These are phyloP conservation scores for Eurytoma adleriae DNA, from an alignment of 2,888 invertebrate species.

Conservation along the genomic window DNA sequence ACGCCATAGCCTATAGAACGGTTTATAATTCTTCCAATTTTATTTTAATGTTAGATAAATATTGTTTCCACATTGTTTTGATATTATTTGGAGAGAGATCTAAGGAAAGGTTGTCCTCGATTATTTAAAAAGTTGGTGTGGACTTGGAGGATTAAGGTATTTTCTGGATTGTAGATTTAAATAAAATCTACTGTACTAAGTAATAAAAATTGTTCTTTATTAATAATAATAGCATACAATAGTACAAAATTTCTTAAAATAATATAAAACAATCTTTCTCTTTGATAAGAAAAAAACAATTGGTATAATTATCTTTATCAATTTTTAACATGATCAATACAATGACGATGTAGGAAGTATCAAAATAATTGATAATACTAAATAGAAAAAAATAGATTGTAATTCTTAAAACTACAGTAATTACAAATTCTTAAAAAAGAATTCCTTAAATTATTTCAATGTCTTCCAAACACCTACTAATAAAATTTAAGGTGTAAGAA, in stretches of 20 bases:
- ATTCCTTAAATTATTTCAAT: slow-evolving; percentile 19
- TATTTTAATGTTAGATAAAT: no score
- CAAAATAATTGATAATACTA: not conserved
- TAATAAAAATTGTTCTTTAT: not conserved
- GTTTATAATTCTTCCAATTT: no score
- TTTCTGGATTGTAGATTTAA: no score
- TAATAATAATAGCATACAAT: not conserved
- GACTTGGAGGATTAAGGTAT: no score
- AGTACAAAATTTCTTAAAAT: not conserved
- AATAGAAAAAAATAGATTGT: not conserved
- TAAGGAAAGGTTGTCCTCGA: no score
- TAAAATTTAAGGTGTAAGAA: slow-evolving; percentile 26
- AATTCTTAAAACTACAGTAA: slow-evolving; percentile 10
- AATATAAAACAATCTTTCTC: not conserved
- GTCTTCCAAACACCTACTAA: slow-evolving; percentile 43
- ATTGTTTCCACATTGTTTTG: no score
- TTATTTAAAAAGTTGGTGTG: no score
- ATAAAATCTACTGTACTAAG: not conserved
- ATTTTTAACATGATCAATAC: not conserved
- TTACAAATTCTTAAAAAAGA: slow-evolving; percentile 15
- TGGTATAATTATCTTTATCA: not conserved
- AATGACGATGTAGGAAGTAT: not conserved
- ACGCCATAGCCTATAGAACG: no score
- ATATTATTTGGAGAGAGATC: no score
- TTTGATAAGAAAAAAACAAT: not conserved